These are phyloP conservation scores for Andricus curvator DNA, from an alignment of 2,888 invertebrate genomes.

Conservation along the genomic window DNA sequence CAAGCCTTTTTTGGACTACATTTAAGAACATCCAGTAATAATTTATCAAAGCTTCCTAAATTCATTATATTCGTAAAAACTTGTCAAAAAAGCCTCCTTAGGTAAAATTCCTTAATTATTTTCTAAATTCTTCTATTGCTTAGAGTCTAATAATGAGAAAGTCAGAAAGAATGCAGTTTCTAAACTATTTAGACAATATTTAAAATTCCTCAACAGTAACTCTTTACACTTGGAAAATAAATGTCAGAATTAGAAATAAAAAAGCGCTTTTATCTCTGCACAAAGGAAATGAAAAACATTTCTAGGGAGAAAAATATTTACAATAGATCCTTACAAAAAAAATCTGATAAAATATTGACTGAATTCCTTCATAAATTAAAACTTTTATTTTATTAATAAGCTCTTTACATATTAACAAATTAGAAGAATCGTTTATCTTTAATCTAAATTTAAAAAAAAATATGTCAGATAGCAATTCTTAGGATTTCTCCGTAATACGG, in stretches of 20 bases:
- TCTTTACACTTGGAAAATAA: not conserved
- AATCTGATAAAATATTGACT: not conserved
- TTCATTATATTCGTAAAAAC: too few species aligned
- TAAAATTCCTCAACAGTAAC: too few species aligned
- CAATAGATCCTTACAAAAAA: not conserved
- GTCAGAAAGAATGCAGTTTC: not conserved
- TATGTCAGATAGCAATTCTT: slow-evolving; percentile 8
- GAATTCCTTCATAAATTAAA: too few species aligned
- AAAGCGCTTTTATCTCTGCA: not conserved
- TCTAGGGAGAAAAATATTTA: not conserved
- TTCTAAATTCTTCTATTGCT: too few species aligned
- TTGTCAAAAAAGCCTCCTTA: not conserved
- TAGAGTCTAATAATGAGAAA: not conserved
- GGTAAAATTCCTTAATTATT: too few species aligned
- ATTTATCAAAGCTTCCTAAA: too few species aligned
- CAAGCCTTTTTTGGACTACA: too few species aligned
- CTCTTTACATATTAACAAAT: too few species aligned
- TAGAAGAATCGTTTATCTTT: too few species aligned
- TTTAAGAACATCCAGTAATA: too few species aligned
- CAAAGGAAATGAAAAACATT: not conserved
- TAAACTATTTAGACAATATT: not conserved
- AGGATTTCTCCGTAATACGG: not conserved
- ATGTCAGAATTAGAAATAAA: not conserved
- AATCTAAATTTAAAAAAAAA: not conserved
- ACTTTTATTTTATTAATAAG: too few species aligned